phyloP scores from a whole-genome alignment of 2,113 vertebrate genomes.

The Castor canadensis region DNA sequence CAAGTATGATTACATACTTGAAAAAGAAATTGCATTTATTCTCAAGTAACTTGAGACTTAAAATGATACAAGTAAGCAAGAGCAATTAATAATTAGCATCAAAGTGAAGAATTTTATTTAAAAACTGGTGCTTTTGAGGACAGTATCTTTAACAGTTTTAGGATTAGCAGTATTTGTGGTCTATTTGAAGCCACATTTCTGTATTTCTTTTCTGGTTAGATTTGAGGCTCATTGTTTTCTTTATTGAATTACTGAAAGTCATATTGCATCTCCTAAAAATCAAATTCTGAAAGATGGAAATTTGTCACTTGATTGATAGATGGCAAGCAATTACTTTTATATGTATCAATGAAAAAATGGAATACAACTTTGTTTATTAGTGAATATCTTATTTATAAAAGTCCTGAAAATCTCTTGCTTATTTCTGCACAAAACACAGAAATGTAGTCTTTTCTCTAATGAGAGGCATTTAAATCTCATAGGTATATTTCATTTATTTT shows the following conservation, averaged over 20 bases:
- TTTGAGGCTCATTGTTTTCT: not conserved
- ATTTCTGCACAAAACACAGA: not conserved
- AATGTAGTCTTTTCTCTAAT: not conserved
- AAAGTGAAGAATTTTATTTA: not conserved
- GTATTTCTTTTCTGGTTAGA: not conserved
- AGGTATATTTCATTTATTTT: not conserved
- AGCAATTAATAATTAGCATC: not conserved
- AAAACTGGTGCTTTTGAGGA: not conserved
- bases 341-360: not conserved
- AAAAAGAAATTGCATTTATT: not conserved
- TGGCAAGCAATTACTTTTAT: slow-evolving; percentile 3
- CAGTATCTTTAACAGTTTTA: not conserved
- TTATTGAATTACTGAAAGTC: not conserved
- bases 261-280: not conserved
- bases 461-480: not conserved
- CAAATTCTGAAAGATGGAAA: too few species aligned
- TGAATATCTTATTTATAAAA: not conserved
- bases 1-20: not conserved
- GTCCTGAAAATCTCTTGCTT: slow-evolving; percentile 20
- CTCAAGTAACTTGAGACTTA: not conserved
- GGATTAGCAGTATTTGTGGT: not conserved
- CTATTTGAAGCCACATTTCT: not conserved
- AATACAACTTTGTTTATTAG: not conserved
- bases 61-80: not conserved
- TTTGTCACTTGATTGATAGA: too few species aligned